Evolutionary conservation across 2,113 vertebrate genomes (phyloP).

Genomic region (Rhizomys pruinosus): DNA sequence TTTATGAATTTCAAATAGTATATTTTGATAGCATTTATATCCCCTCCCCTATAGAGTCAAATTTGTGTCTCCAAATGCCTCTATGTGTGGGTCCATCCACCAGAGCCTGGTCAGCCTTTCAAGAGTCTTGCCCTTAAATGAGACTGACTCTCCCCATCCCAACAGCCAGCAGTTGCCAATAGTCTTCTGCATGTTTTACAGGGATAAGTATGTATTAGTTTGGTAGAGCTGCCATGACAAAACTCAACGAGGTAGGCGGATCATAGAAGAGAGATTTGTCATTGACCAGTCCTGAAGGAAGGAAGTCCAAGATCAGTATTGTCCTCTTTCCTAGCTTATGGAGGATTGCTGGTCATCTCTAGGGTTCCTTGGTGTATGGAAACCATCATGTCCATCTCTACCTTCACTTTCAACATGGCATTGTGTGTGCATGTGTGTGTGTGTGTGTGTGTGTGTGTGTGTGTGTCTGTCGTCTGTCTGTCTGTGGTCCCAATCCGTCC

Average conservation of each 20-base stretch:
- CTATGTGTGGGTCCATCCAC: no score
- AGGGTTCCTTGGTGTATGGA: background rate
- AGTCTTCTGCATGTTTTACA: no score
- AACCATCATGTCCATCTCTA: background rate
- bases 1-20: no score
- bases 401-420: background rate
- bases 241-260: background rate
- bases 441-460: background rate
- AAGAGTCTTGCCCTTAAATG: no score
- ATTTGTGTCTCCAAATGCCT: no score
- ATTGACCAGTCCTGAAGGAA: background rate
- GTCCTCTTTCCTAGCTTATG: background rate
- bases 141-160: no score
- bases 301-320: background rate
- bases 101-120: no score
- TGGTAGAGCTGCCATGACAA: background rate
- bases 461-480: background rate
- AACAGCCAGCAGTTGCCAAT: no score
- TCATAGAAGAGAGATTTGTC: background rate
- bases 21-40: no score
- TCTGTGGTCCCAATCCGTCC: background rate
- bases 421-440: background rate
- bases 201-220: background rate
- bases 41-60: no score
- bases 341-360: background rate